Conservation (phyloP, 2,888 invertebrate genomes). For the Pristionchus mayeri region DNA sequence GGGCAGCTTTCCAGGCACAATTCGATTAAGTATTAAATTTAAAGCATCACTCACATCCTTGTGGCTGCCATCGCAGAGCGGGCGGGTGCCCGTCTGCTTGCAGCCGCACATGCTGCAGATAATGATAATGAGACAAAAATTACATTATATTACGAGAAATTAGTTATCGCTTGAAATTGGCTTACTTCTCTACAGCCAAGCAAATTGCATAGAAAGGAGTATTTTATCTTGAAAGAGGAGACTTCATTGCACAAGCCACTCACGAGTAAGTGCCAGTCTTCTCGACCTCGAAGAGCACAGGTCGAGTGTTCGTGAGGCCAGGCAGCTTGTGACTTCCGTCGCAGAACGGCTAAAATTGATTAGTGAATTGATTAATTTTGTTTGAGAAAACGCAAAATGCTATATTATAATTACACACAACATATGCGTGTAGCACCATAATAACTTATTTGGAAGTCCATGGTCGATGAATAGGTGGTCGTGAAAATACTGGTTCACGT, state of each 20-base stretch:
- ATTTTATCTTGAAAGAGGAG: constrained; percentile 78
- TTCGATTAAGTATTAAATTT: background rate
- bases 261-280: constrained; percentile 82
- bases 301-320: constrained; percentile 85
- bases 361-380: background rate
- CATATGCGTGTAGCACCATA: too few relatives aligned
- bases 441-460: too few relatives aligned
- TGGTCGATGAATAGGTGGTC: too few relatives aligned
- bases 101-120: constrained; percentile 88
- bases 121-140: too few relatives aligned
- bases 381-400: background rate
- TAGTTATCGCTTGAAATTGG: too few relatives aligned
- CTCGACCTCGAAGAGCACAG: constrained; percentile 86
- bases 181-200: too few relatives aligned
- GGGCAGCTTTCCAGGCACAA: too few relatives aligned
- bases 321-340: constrained; percentile 90
- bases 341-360: constrained; percentile 86
- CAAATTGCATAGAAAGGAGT: background rate
- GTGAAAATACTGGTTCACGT: background rate
- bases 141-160: too few relatives aligned
- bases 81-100: constrained; percentile 92
- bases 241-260: background rate
- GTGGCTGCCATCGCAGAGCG: constrained; percentile 97
- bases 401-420: too few relatives aligned
- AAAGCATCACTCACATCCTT: constrained; percentile 77